These are phyloP conservation scores for Heterodera schachtii DNA, from an alignment of 1,140 invertebrate genomes.

Conservation along the genomic window DNA sequence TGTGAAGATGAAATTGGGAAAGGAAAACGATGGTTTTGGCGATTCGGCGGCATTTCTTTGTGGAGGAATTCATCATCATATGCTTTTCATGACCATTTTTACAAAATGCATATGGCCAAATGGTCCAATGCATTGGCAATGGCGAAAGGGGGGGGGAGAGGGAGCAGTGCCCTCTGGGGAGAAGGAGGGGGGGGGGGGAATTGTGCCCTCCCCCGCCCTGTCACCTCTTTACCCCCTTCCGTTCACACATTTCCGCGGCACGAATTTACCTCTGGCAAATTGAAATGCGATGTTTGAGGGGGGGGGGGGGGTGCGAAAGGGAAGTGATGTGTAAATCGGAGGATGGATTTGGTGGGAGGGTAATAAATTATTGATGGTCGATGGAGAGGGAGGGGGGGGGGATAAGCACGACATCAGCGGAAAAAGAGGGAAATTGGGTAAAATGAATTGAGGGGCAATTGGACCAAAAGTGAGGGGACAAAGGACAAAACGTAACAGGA, in stretches of 20 bases:
- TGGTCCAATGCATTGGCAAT: background rate
- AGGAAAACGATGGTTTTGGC: too few relatives aligned
- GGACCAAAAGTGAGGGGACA: background rate
- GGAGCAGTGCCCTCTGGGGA: background rate
- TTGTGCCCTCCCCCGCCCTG: too few relatives aligned
- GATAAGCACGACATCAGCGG: background rate
- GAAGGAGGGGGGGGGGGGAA: too few relatives aligned
- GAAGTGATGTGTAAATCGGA: constrained; percentile 2
- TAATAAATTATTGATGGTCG: background rate
- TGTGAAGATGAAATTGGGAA: too few relatives aligned
- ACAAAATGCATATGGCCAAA: background rate
- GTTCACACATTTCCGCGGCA: background rate
- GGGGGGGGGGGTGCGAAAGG: background rate
- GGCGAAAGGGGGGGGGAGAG: too few relatives aligned
- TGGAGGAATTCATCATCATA: background rate
- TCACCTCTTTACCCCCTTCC: too few relatives aligned
- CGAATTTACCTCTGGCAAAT: background rate
- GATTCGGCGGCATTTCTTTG: background rate
- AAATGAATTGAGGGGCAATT: background rate
- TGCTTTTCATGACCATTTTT: background rate
- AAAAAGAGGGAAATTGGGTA: background rate
- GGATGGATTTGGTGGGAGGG: too few relatives aligned
- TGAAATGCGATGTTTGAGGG: background rate
- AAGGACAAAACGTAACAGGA: background rate
- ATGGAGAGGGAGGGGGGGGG: too few relatives aligned